Percentiles rank a stretch among this genome's conserved stretches.
Evolutionary conservation across 2,797 vertebrate species (phyloP).

Genomic region (Toxotes lorentzi): DNA sequence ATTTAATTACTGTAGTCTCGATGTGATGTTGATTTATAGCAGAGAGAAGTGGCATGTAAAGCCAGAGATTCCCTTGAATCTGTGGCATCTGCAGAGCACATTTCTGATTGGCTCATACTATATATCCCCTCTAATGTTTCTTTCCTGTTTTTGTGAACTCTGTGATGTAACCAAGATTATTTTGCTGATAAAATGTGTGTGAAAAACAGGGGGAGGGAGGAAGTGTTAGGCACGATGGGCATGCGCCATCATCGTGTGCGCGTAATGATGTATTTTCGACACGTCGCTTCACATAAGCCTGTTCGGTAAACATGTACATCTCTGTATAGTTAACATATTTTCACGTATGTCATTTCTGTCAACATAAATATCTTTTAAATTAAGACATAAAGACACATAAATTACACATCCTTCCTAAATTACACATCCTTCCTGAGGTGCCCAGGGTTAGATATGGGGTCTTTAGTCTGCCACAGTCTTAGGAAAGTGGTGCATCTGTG

Average conservation of each 20-base stretch:
- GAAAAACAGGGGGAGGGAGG: slow-evolving; percentile 6
- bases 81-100: slow-evolving; percentile 75
- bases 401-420: not conserved
- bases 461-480: slow-evolving; percentile 41
- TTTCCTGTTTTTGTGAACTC: slow-evolving; percentile 62
- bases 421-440: slow-evolving; percentile 51
- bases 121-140: slow-evolving; percentile 51
- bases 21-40: slow-evolving; percentile 68
- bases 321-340: not conserved
- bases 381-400: no score
- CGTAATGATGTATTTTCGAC: slow-evolving; percentile 6
- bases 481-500: slow-evolving; percentile 70
- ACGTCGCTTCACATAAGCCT: not conserved
- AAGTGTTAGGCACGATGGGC: not conserved
- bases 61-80: slow-evolving; percentile 63
- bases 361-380: not conserved
- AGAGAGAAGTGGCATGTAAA: slow-evolving; percentile 51
- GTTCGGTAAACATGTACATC: slow-evolving; percentile 14
- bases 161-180: slow-evolving; percentile 58
- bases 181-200: slow-evolving; percentile 47
- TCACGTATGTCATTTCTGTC: slow-evolving; percentile 6
- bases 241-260: no score
- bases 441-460: slow-evolving; percentile 31
- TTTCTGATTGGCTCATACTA: slow-evolving; percentile 60
- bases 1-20: slow-evolving; percentile 66